Percentiles rank a stretch among this genome's conserved stretches.
phyloP scores from a whole-genome alignment of 2,797 vertebrate species.

The Pseudotriccus pelzelni region DNA sequence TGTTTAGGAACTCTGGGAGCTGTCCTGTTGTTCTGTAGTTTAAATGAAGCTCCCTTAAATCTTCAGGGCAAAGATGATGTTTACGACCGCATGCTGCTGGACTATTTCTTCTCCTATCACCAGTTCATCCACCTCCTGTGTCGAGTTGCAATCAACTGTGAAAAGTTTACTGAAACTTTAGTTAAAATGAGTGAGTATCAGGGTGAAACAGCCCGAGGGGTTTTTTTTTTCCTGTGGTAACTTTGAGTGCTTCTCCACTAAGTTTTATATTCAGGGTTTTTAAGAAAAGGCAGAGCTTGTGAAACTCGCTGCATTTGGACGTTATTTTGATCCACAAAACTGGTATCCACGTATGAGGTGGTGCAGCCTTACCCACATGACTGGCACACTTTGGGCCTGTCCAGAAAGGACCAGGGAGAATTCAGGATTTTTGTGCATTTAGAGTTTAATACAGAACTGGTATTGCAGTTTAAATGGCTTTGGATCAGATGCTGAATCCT shows the following conservation, averaged over 20 bases:
- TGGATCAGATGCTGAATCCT: neutral
- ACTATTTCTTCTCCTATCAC: constrained; percentile 98
- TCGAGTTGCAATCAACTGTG: constrained; percentile 97
- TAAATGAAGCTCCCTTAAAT: constrained; percentile 68
- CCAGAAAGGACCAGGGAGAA: neutral
- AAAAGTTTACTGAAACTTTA: constrained; percentile 97
- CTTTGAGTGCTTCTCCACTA: neutral
- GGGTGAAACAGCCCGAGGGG: constrained; percentile 40
- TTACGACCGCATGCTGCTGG: constrained; percentile 97
- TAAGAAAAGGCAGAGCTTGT: neutral
- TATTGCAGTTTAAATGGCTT: neutral
- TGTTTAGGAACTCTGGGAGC: neutral
- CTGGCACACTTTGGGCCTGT: neutral
- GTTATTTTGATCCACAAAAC: neutral
- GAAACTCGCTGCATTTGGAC: neutral
- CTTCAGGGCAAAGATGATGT: constrained; percentile 96
- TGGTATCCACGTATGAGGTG: rapidly evolving
- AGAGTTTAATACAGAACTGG: neutral
- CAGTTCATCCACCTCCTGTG: constrained; percentile 98
- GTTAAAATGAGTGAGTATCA: constrained; percentile 93
- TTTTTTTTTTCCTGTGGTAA: neutral
- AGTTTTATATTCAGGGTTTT: neutral
- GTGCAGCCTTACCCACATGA: rapidly evolving
- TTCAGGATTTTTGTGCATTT: neutral
- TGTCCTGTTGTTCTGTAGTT: neutral